A percentile compares a stretch with the other conserved stretches of the same genome.
Evolutionary conservation across 1,140 invertebrate species (phyloP).

Genomic region (Drosophila athabasca): DNA sequence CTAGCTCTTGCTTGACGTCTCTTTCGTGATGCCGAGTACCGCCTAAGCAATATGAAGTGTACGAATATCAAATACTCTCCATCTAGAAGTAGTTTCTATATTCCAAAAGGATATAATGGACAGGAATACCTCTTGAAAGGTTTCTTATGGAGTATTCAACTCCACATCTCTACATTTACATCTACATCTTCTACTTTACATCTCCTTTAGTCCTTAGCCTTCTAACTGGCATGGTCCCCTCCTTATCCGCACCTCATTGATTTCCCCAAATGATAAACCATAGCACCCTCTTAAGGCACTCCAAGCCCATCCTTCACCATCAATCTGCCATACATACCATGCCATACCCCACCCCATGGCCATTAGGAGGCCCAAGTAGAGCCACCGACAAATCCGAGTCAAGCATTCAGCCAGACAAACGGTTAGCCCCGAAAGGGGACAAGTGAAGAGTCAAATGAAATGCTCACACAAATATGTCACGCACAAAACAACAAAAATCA

Average conservation of each 20-base stretch:
- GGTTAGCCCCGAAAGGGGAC: conserved; percentile 20
- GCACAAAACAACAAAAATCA: conserved; percentile 34
- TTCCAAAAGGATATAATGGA: too few species aligned
- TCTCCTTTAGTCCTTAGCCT: too few species aligned
- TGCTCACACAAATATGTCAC: conserved; percentile 63
- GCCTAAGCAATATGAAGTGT: too few species aligned
- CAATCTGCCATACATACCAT: background rate
- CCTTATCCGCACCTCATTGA: background rate
- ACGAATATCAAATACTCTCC: too few species aligned
- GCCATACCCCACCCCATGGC: too few species aligned
- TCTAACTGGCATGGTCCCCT: background rate
- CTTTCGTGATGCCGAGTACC: too few species aligned
- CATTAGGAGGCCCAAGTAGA: conserved; percentile 6
- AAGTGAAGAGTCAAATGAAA: conserved; percentile 48
- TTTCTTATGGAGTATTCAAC: too few species aligned
- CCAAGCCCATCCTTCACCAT: background rate
- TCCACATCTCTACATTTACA: too few species aligned
- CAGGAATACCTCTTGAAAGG: too few species aligned
- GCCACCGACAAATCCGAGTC: conserved; percentile 44
- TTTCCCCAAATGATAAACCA: conserved; percentile 4
- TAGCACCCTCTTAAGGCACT: background rate
- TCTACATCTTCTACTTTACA: too few species aligned
- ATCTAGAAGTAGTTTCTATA: too few species aligned
- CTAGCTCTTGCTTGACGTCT: background rate
- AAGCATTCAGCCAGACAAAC: conserved; percentile 38